Percentiles rank a stretch among this genome's conserved stretches.
Conservation (phyloP, 2,888 invertebrate species). For the Drosophila quinaria region DNA sequence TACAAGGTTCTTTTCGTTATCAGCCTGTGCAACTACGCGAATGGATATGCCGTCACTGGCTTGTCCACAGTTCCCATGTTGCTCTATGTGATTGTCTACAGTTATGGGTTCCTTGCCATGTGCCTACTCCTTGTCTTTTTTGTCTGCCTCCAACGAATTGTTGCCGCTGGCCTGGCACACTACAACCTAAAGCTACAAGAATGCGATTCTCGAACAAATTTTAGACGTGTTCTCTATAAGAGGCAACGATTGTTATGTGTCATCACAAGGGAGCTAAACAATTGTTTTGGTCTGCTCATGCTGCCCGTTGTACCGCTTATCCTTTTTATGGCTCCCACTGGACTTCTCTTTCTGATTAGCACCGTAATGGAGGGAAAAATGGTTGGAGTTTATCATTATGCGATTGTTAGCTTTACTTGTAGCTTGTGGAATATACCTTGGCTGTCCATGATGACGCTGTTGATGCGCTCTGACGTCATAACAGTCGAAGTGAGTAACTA, state of each 20-base stretch:
- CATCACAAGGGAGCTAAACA: conserved; percentile 43
- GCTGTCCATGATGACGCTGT: conserved; percentile 48
- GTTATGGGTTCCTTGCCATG: conserved; percentile 47
- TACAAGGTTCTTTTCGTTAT: conserved; percentile 39
- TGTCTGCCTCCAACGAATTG: conserved; percentile 57
- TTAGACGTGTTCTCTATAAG: conserved; percentile 2
- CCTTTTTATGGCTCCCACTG: conserved; percentile 55
- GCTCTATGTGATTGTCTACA: conserved; percentile 38
- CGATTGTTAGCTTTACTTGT: neutral
- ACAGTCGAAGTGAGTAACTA: conserved; percentile 60
- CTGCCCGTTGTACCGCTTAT: conserved; percentile 54
- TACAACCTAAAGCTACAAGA: conserved; percentile 38
- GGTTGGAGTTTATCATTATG: neutral
- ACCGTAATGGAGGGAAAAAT: conserved; percentile 33
- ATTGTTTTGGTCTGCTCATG: conserved; percentile 59
- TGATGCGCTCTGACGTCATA: conserved; percentile 55
- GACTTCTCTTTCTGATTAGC: conserved; percentile 66
- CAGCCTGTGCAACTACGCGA: conserved; percentile 34
- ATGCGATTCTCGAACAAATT: neutral
- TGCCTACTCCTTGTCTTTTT: conserved; percentile 54
- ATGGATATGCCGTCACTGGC: conserved; percentile 32
- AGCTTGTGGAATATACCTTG: conserved; percentile 61
- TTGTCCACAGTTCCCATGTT: neutral
- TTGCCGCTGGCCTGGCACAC: conserved; percentile 37
- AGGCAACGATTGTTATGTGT: conserved; percentile 8